phyloP scores from a whole-genome alignment of 2,888 invertebrate species.

The Tetranychus truncatus region DNA sequence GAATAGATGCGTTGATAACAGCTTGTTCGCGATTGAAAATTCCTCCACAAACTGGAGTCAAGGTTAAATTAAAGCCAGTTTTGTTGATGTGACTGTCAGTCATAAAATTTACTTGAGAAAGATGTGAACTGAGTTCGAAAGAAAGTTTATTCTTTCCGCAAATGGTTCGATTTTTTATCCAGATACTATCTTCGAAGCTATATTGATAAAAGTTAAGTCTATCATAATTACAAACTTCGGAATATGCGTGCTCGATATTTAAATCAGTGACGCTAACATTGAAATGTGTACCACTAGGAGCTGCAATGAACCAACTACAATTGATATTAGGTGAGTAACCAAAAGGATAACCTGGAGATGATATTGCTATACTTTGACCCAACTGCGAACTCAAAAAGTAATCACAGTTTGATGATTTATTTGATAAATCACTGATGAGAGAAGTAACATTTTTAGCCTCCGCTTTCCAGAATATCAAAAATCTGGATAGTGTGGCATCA shows the following conservation, averaged over 20 bases:
- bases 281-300: slow-evolving; percentile 50
- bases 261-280: slow-evolving; percentile 47
- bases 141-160: background rate
- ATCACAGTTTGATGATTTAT: background rate
- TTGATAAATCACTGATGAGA: background rate
- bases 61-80: slow-evolving; percentile 23
- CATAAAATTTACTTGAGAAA: background rate
- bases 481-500: background rate
- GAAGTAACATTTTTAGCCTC: background rate
- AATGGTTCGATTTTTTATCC: background rate
- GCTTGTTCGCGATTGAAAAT: background rate
- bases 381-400: background rate
- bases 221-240: slow-evolving; percentile 41
- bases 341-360: slow-evolving; percentile 61
- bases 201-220: background rate
- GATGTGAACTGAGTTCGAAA: background rate
- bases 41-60: slow-evolving; percentile 33
- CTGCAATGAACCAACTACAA: slow-evolving; percentile 60
- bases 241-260: slow-evolving; percentile 40
- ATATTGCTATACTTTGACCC: background rate
- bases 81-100: background rate
- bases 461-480: background rate
- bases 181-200: background rate
- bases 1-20: background rate
- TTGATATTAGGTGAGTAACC: slow-evolving; percentile 53